Conservation (phyloP, 2,888 invertebrate species). For the Netelia fuscicornis region DNA sequence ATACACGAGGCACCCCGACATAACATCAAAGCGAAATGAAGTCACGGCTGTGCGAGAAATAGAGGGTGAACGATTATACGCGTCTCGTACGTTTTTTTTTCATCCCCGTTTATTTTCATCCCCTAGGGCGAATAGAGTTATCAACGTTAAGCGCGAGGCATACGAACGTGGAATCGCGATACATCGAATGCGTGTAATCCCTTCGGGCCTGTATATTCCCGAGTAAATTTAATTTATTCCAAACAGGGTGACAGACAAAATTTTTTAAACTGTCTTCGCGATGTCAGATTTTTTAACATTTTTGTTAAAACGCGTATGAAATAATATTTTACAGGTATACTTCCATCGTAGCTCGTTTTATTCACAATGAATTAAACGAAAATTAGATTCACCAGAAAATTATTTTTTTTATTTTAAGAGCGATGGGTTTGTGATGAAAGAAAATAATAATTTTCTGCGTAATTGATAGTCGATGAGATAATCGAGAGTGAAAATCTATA, state of each 20-base stretch:
- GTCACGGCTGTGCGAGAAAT: constrained; percentile 9
- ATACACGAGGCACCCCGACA: neutral
- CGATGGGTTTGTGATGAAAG: too few relatives aligned
- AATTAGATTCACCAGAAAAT: too few relatives aligned
- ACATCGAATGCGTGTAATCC: constrained; percentile 17
- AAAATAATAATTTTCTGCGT: too few relatives aligned
- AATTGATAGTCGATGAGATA: neutral
- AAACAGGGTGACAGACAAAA: neutral
- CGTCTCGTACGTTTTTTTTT: constrained; percentile 17
- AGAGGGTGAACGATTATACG: neutral
- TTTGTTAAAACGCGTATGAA: too few relatives aligned
- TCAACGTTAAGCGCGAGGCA: constrained; percentile 9
- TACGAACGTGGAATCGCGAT: constrained; percentile 11
- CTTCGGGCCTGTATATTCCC: neutral
- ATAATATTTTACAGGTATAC: too few relatives aligned
- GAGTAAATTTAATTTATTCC: constrained; percentile 18
- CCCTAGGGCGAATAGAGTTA: neutral
- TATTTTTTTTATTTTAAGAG: too few relatives aligned
- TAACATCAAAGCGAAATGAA: constrained; percentile 53
- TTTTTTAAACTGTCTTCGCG: too few relatives aligned
- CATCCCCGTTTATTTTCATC: constrained; percentile 17
- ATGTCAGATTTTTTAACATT: too few relatives aligned
- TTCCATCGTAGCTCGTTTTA: too few relatives aligned
- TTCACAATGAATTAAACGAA: too few relatives aligned
- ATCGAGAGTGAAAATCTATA: constrained; percentile 3